Percentiles rank a stretch among this genome's conserved stretches.
Evolutionary conservation across 2,797 vertebrate species (phyloP).

Genomic region (Tapera naevia): DNA sequence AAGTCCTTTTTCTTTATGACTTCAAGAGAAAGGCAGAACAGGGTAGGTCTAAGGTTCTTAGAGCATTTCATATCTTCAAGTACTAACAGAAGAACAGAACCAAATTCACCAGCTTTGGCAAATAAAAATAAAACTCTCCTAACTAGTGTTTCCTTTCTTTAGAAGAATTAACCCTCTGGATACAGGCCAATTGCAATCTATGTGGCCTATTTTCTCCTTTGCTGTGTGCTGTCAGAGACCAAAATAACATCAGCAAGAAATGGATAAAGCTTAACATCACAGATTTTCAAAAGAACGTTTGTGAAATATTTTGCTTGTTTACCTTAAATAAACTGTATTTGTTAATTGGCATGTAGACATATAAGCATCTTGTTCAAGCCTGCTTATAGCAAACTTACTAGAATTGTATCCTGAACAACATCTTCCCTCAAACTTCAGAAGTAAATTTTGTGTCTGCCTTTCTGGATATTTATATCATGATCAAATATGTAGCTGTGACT

Average conservation of each 20-base stretch:
- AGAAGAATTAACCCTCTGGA: not conserved
- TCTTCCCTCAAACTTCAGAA: not conserved
- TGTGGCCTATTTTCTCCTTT: not conserved
- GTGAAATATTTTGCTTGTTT: not conserved
- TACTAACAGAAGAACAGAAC: not conserved
- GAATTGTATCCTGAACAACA: not conserved
- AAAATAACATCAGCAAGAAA: not conserved
- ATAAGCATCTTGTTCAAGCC: not conserved
- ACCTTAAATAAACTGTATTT: not conserved
- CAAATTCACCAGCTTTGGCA: not conserved
- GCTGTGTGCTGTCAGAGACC: not conserved
- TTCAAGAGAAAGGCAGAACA: not conserved
- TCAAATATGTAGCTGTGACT: not conserved
- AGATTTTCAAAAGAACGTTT: not conserved
- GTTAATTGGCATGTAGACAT: not conserved
- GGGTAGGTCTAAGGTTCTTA: not conserved
- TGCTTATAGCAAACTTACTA: not conserved
- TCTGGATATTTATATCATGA: not conserved
- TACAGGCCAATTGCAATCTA: not conserved
- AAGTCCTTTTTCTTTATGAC: not conserved
- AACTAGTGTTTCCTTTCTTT: not conserved
- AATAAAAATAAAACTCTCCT: not conserved
- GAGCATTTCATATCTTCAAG: not conserved
- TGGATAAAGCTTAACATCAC: not conserved
- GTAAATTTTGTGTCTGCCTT: not conserved